These are phyloP conservation scores for Furcula furcula DNA, from an alignment of 2,888 invertebrate genomes.

Conservation along the genomic window DNA sequence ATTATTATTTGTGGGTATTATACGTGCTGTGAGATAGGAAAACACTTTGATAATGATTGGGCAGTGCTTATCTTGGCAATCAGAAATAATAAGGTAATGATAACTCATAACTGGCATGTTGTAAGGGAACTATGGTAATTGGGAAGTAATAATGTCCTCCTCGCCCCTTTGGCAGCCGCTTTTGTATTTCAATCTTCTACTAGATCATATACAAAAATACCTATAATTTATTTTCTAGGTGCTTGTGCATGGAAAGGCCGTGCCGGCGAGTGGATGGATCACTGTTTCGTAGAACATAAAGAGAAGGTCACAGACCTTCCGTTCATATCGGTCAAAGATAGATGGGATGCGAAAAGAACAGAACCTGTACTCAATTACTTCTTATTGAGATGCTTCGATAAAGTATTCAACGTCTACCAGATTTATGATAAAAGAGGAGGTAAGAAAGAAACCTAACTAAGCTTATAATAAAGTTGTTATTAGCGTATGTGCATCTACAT, in stretches of 20 bases:
- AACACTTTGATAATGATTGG: no score
- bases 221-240: conserved; percentile 48
- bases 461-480: no score
- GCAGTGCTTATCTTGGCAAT: no score
- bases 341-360: conserved; percentile 70
- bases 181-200: no score
- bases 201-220: neutral
- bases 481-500: neutral
- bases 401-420: conserved; percentile 76
- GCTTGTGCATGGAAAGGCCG: conserved; percentile 82
- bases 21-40: no score
- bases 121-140: no score
- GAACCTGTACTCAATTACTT: conserved; percentile 76
- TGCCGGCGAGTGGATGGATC: conserved; percentile 84
- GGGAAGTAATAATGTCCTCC: no score
- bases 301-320: conserved; percentile 76
- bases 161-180: no score
- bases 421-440: conserved; percentile 77
- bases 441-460: no score
- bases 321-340: conserved; percentile 72
- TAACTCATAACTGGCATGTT: no score
- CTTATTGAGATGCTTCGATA: conserved; percentile 68
- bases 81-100: no score
- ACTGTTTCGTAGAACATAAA: conserved; percentile 77
- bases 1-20: no score